Evolutionary conservation across 2,797 vertebrate genomes (phyloP), one percentile per base, ranked within the genome.

Genomic region (Gephyroberyx darwinii): DNA sequence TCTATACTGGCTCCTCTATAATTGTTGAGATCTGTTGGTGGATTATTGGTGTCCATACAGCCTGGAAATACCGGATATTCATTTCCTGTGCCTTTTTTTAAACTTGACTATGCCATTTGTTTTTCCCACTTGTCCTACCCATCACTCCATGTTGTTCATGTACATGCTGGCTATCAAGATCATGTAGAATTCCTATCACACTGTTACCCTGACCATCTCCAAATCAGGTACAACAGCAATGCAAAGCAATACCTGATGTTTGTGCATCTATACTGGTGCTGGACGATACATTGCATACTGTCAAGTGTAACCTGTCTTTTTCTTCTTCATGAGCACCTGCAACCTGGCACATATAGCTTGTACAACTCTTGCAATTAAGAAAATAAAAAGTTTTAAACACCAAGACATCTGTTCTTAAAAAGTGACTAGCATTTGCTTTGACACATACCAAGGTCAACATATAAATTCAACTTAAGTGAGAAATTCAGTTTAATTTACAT

Each of bases 401-500:
- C 43, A 55, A 37, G 26, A n/a, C 33, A 55, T 22, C 16, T 6
- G 20, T 66, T 51, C 63, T 63, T 53, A 19, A 48, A 65, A 65
- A 20, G 19, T 59, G 9, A 48, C 35, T 31, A 20, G 26, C 30
- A 14, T 47, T 22, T 14, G 12, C 19, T 19, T 13, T 14, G 20
- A 52, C 9, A 52, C 22, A 64, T 45, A 16, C 39, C 35, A 22
- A 55, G 5, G 43, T 55, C 50, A 31, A 50, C 47, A 61, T 17
- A 33, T 41, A 22, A 64, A 63, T 43, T 12, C 26, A 41, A 16
- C 43, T n/a, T 37, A 14, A 60, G 14, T 33, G 65, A 68, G 19
- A 65, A 74, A 63, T 39, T 43, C 30, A 73, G 20, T 83, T 79
- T 78, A 58, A 84, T 82, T 67, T 64, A 83, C 41, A 87, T 70